Conservation (phyloP, 2,888 invertebrate genomes). For the Trichogramma evanescens region DNA sequence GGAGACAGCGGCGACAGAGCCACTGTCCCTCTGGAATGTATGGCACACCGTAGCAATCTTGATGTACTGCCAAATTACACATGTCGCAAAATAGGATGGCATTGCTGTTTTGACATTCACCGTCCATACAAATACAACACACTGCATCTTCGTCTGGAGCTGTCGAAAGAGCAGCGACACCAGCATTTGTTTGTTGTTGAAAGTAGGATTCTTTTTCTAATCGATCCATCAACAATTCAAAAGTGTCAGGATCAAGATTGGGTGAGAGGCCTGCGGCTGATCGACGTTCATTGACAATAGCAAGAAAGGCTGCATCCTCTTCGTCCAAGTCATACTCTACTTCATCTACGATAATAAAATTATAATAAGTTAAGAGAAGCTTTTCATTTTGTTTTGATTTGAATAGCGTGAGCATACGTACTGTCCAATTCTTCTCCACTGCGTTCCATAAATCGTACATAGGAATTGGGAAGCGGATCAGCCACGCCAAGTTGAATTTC, state of each 20-base stretch:
- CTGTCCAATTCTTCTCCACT: conserved; percentile 91
- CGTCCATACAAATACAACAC: conserved; percentile 97
- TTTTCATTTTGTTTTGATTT: not conserved
- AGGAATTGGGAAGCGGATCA: conserved; percentile 77
- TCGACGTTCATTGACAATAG: conserved; percentile 79
- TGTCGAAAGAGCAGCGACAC: conserved; percentile 43
- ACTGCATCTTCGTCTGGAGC: conserved; percentile 95
- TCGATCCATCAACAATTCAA: conserved; percentile 95
- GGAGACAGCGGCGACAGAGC: conserved; percentile 91
- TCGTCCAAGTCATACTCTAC: conserved; percentile 97
- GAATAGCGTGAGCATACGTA: conserved; percentile 43
- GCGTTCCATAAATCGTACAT: conserved; percentile 90
- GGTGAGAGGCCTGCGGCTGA: conserved; percentile 60
- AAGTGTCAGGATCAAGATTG: conserved; percentile 76
- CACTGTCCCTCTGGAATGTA: conserved; percentile 97
- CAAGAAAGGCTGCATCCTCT: conserved; percentile 93
- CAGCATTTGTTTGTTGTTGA: conserved; percentile 63
- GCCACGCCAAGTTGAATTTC: conserved; percentile 56
- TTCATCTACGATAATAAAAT: conserved; percentile 38
- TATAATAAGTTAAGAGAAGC: not conserved
- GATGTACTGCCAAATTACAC: conserved; percentile 98
- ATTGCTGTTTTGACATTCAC: conserved; percentile 97
- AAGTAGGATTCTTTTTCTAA: conserved; percentile 97
- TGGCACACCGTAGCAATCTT: conserved; percentile 97
- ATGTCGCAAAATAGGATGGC: conserved; percentile 99